These are phyloP conservation scores for Epirrhoe tristata DNA, from an alignment of 2,888 invertebrate genomes.

Conservation along the genomic window DNA sequence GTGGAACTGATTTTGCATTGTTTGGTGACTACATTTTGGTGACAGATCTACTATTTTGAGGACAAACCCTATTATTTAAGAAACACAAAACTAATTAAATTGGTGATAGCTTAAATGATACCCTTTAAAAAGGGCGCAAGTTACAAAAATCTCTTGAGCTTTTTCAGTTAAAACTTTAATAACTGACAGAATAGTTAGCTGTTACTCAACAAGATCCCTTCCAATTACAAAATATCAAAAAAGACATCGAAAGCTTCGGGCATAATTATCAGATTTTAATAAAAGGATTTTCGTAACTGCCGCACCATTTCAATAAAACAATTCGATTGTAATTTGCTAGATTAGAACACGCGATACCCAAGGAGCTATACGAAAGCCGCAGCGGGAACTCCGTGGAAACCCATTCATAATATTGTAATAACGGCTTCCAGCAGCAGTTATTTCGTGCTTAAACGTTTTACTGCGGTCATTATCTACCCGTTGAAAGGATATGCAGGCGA, in stretches of 20 bases:
- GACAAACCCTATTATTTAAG: too few species aligned
- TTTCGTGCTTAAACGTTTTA: constrained; percentile 85
- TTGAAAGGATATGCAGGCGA: constrained; percentile 85
- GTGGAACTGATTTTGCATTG: too few species aligned
- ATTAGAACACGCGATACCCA: constrained; percentile 35
- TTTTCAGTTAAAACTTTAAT: too few species aligned
- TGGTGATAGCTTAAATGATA: too few species aligned
- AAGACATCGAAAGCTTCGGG: constrained; percentile 2
- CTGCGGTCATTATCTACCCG: constrained; percentile 85
- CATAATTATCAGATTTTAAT: constrained; percentile 20
- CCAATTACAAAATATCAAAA: too few species aligned
- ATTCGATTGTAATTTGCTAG: constrained; percentile 36
- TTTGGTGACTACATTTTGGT: too few species aligned
- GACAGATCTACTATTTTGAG: too few species aligned
- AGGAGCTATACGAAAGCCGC: constrained; percentile 31
- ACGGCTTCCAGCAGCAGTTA: constrained; percentile 83
- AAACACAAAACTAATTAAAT: too few species aligned
- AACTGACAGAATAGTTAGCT: too few species aligned
- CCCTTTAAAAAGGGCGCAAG: too few species aligned
- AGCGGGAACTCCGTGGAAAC: constrained; percentile 59
- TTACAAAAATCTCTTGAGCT: too few species aligned
- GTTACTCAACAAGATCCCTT: too few species aligned
- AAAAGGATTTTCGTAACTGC: constrained; percentile 21
- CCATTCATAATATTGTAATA: constrained; percentile 86
- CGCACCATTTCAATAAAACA: constrained; percentile 29